These are phyloP conservation scores for Marmota monax DNA, from an alignment of 2,113 vertebrate genomes.

Conservation along the genomic window DNA sequence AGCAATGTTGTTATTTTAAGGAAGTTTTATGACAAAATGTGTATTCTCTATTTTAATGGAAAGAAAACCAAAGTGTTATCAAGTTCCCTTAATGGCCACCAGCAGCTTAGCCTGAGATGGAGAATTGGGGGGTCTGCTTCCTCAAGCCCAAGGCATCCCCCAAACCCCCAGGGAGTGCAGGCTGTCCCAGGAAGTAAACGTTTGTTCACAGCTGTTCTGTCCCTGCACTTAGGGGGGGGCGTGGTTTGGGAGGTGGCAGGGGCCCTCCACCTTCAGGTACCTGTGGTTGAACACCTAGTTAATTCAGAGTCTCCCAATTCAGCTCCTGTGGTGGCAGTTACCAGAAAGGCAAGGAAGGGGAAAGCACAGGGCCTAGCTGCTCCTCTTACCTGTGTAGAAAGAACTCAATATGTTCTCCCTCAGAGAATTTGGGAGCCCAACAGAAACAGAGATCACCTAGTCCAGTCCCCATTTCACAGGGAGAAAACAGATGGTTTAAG, in stretches of 20 bases:
- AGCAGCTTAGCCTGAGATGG: neutral
- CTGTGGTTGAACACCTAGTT: neutral
- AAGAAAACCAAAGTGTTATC: neutral
- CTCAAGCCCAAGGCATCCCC: neutral
- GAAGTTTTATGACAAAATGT: constrained; percentile 33
- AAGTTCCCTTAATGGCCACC: neutral
- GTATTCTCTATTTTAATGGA: neutral
- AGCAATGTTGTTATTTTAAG: neutral
- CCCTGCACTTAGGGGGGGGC: neutral
- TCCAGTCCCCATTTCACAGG: neutral
- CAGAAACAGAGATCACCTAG: neutral
- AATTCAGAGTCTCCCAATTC: neutral
- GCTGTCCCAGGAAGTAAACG: neutral
- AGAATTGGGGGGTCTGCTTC: neutral
- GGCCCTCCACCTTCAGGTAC: neutral
- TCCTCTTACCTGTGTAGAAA: neutral
- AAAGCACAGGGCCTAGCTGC: neutral
- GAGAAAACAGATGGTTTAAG: neutral
- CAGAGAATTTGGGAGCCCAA: neutral
- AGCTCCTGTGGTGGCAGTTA: neutral
- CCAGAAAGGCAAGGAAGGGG: no score
- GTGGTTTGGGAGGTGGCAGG: no score
- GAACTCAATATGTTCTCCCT: neutral
- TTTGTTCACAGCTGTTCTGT: neutral
- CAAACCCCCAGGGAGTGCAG: neutral